Conservation (phyloP, 2,113 vertebrate species). For the Notarius lentiginosus region DNA sequence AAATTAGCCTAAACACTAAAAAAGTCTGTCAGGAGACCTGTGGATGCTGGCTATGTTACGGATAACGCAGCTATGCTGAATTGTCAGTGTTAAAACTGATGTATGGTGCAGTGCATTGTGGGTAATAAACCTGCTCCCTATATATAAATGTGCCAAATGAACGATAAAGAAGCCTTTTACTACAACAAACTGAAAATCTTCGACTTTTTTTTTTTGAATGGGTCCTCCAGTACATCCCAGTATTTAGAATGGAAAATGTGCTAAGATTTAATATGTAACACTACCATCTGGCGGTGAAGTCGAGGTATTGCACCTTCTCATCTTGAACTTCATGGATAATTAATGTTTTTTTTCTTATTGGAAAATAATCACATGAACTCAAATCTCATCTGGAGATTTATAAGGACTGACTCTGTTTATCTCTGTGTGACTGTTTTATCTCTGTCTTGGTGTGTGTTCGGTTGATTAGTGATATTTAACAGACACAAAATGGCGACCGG, state of each 20-base stretch:
- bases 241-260: background rate
- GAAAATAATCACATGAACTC: background rate
- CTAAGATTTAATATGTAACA: background rate
- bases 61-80: background rate
- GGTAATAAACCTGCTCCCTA: too few relatives aligned
- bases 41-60: background rate
- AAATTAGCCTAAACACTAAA: background rate
- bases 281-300: conserved; percentile 22
- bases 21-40: background rate
- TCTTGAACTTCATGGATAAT: background rate
- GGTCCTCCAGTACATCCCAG: background rate
- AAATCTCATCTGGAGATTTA: background rate
- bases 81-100: background rate
- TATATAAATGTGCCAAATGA: background rate
- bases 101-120: background rate
- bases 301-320: background rate
- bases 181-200: background rate
- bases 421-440: background rate
- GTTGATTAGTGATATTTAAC: background rate
- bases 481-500: background rate
- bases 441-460: background rate
- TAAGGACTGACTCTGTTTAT: background rate
- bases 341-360: background rate
- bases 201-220: background rate
- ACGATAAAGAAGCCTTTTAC: background rate